These are phyloP conservation scores for Erythrocercus mccallii DNA, from an alignment of 2,113 vertebrate species.

Conservation along the genomic window DNA sequence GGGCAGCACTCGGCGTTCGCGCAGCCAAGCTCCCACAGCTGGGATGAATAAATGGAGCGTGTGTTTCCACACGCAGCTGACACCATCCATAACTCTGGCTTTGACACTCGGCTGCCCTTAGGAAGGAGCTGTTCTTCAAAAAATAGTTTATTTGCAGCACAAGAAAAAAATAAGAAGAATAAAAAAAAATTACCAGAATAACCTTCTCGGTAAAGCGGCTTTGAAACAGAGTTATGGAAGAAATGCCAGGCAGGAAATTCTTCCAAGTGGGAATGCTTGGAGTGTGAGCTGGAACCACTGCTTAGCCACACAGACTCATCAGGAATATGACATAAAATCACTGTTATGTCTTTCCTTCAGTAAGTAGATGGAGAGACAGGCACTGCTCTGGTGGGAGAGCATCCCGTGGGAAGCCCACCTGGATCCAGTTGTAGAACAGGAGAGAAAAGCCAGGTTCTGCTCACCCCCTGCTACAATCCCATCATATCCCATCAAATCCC, in stretches of 20 bases:
- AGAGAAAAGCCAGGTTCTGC: background rate
- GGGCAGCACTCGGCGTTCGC: background rate
- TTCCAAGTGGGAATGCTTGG: background rate
- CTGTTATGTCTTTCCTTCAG: background rate
- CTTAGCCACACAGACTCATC: background rate
- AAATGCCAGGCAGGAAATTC: background rate
- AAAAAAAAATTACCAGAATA: background rate
- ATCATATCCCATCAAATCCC: background rate
- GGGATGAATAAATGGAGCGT: conserved; percentile 61
- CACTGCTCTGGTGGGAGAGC: background rate
- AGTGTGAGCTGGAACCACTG: background rate
- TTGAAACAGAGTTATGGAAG: background rate
- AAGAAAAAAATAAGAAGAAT: background rate
- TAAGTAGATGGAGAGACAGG: rapidly evolving
- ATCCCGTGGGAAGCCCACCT: rapidly evolving
- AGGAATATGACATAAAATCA: background rate
- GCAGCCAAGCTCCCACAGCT: conserved; percentile 48
- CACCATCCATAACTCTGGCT: conserved; percentile 43
- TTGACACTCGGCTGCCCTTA: conserved; percentile 66
- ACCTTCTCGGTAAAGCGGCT: background rate
- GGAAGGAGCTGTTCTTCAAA: conserved; percentile 31
- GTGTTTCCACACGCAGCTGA: conserved; percentile 31
- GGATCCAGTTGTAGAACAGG: background rate
- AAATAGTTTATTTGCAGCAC: conserved; percentile 19
- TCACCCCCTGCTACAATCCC: background rate